phyloP scores from a whole-genome alignment of 2,113 vertebrate genomes.

The Larimichthys polyactis region DNA sequence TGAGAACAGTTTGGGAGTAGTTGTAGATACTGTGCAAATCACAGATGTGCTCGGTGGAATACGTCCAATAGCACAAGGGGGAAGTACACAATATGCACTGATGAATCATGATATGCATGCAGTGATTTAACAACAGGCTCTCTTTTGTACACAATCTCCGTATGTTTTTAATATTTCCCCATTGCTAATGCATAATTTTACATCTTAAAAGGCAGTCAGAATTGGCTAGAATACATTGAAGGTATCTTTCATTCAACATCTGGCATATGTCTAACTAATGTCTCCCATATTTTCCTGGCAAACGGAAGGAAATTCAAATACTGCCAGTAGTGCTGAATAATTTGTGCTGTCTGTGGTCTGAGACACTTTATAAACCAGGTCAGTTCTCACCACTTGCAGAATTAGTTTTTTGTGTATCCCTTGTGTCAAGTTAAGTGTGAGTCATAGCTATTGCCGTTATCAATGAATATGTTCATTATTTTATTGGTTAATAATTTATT shows the following conservation, averaged over 20 bases:
- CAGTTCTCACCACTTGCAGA: not conserved
- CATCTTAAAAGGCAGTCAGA: not conserved
- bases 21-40: not conserved
- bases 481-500: not conserved
- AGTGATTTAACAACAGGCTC: not conserved
- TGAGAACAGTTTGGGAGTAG: not conserved
- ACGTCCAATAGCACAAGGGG: not conserved
- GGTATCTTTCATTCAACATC: not conserved
- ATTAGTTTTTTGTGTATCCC: not conserved
- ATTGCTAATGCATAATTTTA: not conserved
- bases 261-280: not conserved
- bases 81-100: not conserved
- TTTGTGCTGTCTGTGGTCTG: not conserved
- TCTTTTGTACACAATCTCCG: not conserved
- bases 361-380: not conserved
- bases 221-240: not conserved
- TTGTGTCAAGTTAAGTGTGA: not conserved
- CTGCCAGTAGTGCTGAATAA: not conserved
- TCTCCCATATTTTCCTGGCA: not conserved
- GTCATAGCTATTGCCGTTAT: not conserved
- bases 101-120: not conserved
- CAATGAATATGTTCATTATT: too few relatives aligned
- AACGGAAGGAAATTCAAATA: not conserved
- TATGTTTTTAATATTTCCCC: not conserved
- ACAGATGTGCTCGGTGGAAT: not conserved